Conservation (phyloP, 1,140 invertebrate genomes). For the Latrodectus geometricus region DNA sequence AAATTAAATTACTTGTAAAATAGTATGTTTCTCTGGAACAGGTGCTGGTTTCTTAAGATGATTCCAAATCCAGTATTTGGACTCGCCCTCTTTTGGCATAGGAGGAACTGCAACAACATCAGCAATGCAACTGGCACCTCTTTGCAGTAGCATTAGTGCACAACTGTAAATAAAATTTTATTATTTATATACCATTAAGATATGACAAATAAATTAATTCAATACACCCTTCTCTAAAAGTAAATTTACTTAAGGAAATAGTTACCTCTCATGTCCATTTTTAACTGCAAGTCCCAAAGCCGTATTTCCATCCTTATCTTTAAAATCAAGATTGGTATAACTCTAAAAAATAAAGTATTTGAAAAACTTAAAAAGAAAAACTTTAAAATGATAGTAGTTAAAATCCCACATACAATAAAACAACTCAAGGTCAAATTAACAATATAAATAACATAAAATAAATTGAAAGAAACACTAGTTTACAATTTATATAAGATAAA, state of each 20-base stretch:
- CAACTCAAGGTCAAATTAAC: no score
- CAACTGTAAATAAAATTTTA: constrained; percentile 66
- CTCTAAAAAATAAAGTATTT: constrained; percentile 64
- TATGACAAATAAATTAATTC: neutral
- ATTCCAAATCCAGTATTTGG: constrained; percentile 65
- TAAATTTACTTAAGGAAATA: constrained; percentile 1
- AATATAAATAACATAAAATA: no score
- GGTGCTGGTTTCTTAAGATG: constrained; percentile 61
- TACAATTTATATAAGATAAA: no score
- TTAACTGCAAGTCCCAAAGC: constrained; percentile 71
- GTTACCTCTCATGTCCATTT: constrained; percentile 70
- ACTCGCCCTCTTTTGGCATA: constrained; percentile 63
- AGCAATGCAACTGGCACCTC: constrained; percentile 67
- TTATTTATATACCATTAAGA: neutral
- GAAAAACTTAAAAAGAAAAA: constrained; percentile 12
- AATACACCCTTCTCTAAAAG: neutral
- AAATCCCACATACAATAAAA: no score
- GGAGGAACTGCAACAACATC: constrained; percentile 50
- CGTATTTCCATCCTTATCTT: constrained; percentile 71
- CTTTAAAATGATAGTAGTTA: no score
- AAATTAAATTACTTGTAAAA: constrained; percentile 52
- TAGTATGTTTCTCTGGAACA: constrained; percentile 19
- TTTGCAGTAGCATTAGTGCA: constrained; percentile 70
- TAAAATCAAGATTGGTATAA: constrained; percentile 67
- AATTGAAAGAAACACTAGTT: no score